Evolutionary conservation across 2,888 invertebrate species (phyloP), one percentile per base, ranked within the genome.

Genomic region (Anthophora plumipes): DNA sequence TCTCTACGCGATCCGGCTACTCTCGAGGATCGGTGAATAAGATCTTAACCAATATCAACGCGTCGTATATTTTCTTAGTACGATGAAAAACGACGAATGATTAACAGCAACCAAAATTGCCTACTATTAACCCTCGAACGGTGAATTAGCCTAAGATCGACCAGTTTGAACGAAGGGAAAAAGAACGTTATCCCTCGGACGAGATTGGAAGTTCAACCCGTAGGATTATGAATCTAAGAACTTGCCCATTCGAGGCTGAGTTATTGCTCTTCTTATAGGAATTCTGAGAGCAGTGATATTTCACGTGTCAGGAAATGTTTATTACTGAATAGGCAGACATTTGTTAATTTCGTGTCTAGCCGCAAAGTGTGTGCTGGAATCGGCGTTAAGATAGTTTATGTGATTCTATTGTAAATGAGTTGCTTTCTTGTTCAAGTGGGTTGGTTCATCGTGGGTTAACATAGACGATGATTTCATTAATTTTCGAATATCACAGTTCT

Each of bases 1-100:
- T 78, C 83, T 66, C 37, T 41, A 20, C 66, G 60, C 57, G 78
- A 77, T 74, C 48, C 52, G 63, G 25, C 20, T 50, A 60, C 31
- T 31, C 31, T 39, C 60, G 48, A 17, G 31, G 71, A 84, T 84
- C 68, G 66, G 48, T n/a, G 22, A 31, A 37, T 22, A 25, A 43
- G 43, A 61, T 68, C 66, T 50, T 31, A 46, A 63, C 20, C 39
- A 41, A 9, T 50, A 70, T 46, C 20, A 41, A 63, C 48, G 52
- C 46, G 48, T 50, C 50, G 46, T 55, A 71, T 61, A 67, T 80
- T 80, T 71, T 41, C 54, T 39, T 2, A 20, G 46, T 48, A 43
- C 76, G 68, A 64, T 41, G 52, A 48, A 20, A 55, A 67, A 82
- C n/a, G 63, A 50, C 66, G 22, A 60, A 63, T 22, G 31, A 77